Base-by-base conservation (phyloP, 2,113 vertebrate genomes). In the Xerus inauris region DNA sequence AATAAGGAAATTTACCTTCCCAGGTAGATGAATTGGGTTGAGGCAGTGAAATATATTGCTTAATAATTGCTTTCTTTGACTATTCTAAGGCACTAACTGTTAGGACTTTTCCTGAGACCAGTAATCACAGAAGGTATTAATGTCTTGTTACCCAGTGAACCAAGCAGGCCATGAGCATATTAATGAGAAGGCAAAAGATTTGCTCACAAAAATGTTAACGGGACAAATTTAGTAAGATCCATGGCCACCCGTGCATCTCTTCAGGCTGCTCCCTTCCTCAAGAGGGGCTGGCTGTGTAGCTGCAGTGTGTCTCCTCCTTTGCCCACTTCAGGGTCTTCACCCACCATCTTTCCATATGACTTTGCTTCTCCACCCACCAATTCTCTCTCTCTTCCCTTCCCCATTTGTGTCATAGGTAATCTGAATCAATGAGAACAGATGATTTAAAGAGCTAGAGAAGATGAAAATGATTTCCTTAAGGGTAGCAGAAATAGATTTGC, bases 1-100 rank as follows among this genome's bases (percentile, higher is more conserved):
- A 94, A 95, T 87, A 95, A 93, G 64, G 65, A 96, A 67, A 89
- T 82, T 62, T 90, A 57, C 89, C 69, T 87, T 91, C 62, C 64
- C 38, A 28, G 40, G 24, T 80, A 83, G 57, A 84, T 59, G 85
- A 92, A 71, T 79, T 92, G 62, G 73, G n/a, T 20, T 87, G 73
- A 94, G 49, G 9, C 67, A 87, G 64, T 94, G 79, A 88, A 94
- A 59, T 88, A 40, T 20, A 79, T 19, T 90, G 72, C 71, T 94
- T 88, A 47, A 32, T 88, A 82, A 69, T 88, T 93, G 89, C 22
- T 87, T 92, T 95, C 64, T 45, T 75, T 69, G 49, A 90, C 22
- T 69, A 40, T 42, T 67, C 75, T 47, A 40, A 79, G 51, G 16
- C 16, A 71, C 16, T 28, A 24, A 86, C 73, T 83, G 24, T 59